Evolutionary conservation across 2,797 vertebrate genomes (phyloP).

Genomic region (Cyprinodon diabolis): DNA sequence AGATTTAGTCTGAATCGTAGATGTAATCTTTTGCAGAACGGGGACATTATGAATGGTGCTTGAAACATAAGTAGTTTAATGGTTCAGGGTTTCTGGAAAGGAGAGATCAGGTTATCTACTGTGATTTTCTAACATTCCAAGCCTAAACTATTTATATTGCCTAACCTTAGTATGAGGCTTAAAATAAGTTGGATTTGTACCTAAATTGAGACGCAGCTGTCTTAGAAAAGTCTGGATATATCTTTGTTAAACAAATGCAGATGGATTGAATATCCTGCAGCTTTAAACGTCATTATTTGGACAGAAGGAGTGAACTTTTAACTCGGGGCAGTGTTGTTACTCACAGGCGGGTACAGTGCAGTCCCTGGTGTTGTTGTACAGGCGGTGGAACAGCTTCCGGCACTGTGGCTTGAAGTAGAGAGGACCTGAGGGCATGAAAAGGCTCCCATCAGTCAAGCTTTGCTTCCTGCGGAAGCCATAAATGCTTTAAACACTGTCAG

Average conservation of each 20-base stretch:
- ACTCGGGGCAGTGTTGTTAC: constrained; percentile 50
- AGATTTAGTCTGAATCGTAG: neutral
- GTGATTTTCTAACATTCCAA: neutral
- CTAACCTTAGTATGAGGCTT: neutral
- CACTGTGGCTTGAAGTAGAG: constrained; percentile 93
- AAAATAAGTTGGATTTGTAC: too few species aligned
- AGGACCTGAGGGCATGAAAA: constrained; percentile 80
- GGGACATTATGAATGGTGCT: neutral
- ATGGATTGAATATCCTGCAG: neutral
- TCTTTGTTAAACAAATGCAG: neutral
- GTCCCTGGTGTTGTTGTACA: constrained; percentile 93
- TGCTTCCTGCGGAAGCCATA: constrained; percentile 11
- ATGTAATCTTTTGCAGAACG: neutral
- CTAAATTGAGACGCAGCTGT: neutral
- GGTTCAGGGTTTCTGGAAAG: neutral
- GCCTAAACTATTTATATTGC: neutral
- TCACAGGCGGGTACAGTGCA: constrained; percentile 92
- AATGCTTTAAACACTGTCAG: neutral
- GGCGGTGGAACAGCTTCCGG: constrained; percentile 90
- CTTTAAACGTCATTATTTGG: neutral
- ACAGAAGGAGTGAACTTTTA: neutral
- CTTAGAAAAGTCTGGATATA: neutral
- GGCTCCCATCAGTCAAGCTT: constrained; percentile 1
- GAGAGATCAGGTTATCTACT: neutral
- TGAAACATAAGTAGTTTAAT: neutral